phyloP scores from a whole-genome alignment of 2,113 vertebrate species.

The Arizona elegans region DNA sequence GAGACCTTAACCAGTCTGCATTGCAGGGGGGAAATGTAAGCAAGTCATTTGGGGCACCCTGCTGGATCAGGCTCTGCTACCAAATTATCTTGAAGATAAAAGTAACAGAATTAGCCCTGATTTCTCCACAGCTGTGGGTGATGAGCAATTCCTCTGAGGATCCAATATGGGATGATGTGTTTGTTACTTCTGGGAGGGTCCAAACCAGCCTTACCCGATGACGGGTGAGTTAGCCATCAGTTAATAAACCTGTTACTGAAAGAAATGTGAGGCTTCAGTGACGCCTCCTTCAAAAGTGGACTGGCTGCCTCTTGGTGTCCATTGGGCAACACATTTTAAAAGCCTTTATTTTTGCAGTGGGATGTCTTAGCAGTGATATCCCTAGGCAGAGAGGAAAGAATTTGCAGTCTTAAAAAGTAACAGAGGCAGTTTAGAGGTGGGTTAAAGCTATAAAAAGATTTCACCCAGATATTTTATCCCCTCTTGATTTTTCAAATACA shows the following conservation, averaged over 20 bases:
- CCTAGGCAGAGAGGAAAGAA: background rate
- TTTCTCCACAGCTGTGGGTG: background rate
- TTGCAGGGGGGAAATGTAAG: background rate
- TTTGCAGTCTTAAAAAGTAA: background rate
- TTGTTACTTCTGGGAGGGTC: background rate
- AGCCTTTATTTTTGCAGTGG: background rate
- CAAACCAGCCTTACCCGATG: background rate
- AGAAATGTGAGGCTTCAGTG: background rate
- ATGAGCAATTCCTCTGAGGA: background rate
- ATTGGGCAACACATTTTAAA: background rate
- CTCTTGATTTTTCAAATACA: background rate
- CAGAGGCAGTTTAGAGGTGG: background rate
- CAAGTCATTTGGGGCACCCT: background rate
- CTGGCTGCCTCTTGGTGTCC: background rate
- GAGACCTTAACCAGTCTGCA: background rate
- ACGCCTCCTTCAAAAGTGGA: background rate
- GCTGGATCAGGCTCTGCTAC: background rate
- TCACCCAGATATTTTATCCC: background rate
- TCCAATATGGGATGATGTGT: background rate
- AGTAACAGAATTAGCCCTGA: background rate
- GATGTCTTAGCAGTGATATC: background rate
- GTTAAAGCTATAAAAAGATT: background rate
- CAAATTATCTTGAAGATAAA: background rate
- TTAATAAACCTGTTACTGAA: background rate
- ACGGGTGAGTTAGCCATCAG: background rate